Evolutionary conservation across 1,140 invertebrate species (phyloP), one percentile per base, ranked within the genome.

Genomic region (Meloidogyne chitwoodi): DNA sequence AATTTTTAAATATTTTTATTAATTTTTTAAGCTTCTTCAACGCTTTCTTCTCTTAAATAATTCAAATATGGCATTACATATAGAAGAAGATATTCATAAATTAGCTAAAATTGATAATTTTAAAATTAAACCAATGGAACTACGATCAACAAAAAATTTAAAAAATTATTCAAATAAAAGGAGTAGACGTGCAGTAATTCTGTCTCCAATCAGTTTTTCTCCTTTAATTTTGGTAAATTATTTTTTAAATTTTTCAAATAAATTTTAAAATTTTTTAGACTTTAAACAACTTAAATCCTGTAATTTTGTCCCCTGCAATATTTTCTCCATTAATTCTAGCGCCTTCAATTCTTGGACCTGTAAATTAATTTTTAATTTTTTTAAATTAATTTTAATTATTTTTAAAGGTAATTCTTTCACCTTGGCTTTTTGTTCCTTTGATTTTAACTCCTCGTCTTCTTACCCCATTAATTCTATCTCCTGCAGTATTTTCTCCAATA

Each of bases 371-470:
- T 62, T 75, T 3, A 16, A n/a, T 11, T 74, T 71, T 65, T 10
- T n/a, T 56, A 31, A 31, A 8, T 75, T 75, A n/a, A 41, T 12
- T 26, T 31, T 26, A 56, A n/a, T n/a, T n/a, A n/a, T n/a, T 75
- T 48, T 75, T 73, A 10, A 67, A 41, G 74, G 34, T 75, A 11
- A 61, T 75, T 22, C 66, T 78, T 29, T 78, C 77, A 16, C 77
- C 77, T 10, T 63, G 34, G 81, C 19, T 86, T 1, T 83, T 85
- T 27, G 75, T 82, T 22, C 84, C 84, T 11, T 44, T 84, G 8
- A 79, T 84, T 24, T 64, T 84, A 26, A 79, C 81, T 14, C 83
- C 83, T 65, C 79, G 83, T 69, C 68, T 81, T 38, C 31, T 80
- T 1, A 24, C 74, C 2, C 81, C 80, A 0, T 38, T 79, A n/a